Evolutionary conservation across 1,140 invertebrate species (phyloP).

Genomic region (Andricus grossulariae): DNA sequence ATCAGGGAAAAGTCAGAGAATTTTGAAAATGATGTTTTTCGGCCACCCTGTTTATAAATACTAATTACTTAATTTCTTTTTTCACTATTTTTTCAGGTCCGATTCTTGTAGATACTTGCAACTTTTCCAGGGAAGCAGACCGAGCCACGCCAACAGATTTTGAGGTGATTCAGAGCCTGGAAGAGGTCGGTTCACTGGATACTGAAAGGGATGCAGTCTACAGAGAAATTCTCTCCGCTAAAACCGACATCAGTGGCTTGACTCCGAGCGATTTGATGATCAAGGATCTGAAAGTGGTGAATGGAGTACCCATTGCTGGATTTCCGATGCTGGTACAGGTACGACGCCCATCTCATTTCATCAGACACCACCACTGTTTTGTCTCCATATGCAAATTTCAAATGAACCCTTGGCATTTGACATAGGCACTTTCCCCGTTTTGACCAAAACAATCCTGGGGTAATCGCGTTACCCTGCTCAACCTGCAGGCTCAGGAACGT

Average conservation of each 20-base stretch:
- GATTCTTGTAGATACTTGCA: conserved; percentile 86
- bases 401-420: conserved; percentile 46
- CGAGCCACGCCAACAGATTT: conserved; percentile 80
- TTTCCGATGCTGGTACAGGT: conserved; percentile 77
- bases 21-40: no score
- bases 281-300: conserved; percentile 81
- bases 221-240: conserved; percentile 76
- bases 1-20: no score
- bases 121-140: conserved; percentile 79
- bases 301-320: conserved; percentile 78
- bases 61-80: background rate
- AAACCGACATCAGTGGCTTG: conserved; percentile 77
- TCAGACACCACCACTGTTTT: conserved; percentile 30
- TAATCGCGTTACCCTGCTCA: conserved; percentile 57
- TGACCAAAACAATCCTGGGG: conserved; percentile 56
- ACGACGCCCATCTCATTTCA: conserved; percentile 36
- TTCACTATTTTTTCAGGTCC: conserved; percentile 75
- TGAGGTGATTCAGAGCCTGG: conserved; percentile 74
- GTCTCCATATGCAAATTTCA: conserved; percentile 43
- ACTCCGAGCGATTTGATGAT: conserved; percentile 77
- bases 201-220: conserved; percentile 70
- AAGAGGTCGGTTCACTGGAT: conserved; percentile 57
- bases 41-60: background rate
- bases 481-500: conserved; percentile 50
- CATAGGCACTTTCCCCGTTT: conserved; percentile 59